Base-by-base conservation (phyloP, 2,888 invertebrate genomes). In the Drosophila cyrtoloma region DNA sequence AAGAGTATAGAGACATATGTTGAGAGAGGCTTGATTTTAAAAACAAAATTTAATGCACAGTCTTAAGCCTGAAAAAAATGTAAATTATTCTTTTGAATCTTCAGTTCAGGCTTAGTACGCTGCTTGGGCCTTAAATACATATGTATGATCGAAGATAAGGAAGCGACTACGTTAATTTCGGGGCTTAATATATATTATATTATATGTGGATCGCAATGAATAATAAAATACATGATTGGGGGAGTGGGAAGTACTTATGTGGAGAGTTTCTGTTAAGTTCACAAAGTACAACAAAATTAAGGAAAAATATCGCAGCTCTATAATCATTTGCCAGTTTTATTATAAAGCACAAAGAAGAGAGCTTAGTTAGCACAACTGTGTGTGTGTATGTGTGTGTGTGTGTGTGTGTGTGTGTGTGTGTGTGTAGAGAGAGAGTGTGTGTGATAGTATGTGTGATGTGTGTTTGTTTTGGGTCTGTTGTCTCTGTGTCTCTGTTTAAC, bases 401-500 rank as follows among this genome's bases (percentile, higher is more conserved):
- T 32, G 37, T 53, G 14, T 50, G 47, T 47, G 32, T 28, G 14
- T 42, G 55, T 50, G 59, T 55, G 47, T 62, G 58, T 56, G 37
- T 52, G 30, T n/a, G 30, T 50, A 47, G 47, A 39, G 26, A 19
- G 14, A n/a, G 37, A 42, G 42, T 5, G 22, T 32, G 47, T 53
- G 19, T 50, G 47, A 26, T 35, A 39, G 37, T 53, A 26, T 62
- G 37, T 62, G 73, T 81, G 75, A 69, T 73, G 61, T 59, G 61
- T 28, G 35, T 60, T 61, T 30, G 14, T 35, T 32, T 71, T 37
- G 59, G n/a, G 37, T 47, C 47, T 47, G 22, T 47, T 22, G 65
- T 76, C 61, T 69, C 62, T 71, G 55, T 71, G 67, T 81, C 68
- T 71, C 67, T 69, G 71, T 70, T 63, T 82, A 79, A 79, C 70